Percentiles rank a stretch among this genome's conserved stretches.
Conservation (phyloP, 2,888 invertebrate genomes). For the Rhaphigaster nebulosa region DNA sequence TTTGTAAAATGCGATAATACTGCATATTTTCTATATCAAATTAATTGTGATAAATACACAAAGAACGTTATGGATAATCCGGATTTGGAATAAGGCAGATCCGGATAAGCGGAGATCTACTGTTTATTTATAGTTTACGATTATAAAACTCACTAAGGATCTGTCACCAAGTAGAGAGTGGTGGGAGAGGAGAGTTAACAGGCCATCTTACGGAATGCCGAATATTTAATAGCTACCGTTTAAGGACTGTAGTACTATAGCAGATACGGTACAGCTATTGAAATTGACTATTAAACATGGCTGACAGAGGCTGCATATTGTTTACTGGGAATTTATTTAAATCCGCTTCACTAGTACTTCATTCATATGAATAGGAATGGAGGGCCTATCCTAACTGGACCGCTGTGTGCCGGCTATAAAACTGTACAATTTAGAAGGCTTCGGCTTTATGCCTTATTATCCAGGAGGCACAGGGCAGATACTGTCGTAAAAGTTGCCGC, state of each 20-base stretch:
- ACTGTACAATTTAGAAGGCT: slow-evolving; percentile 15
- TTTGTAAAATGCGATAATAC: too few relatives aligned
- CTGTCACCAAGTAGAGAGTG: not conserved
- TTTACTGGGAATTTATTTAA: slow-evolving; percentile 47
- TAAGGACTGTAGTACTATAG: not conserved
- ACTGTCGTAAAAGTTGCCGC: slow-evolving; percentile 25
- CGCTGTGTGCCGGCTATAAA: slow-evolving; percentile 3
- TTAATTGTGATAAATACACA: too few relatives aligned
- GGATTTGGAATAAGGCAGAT: too few relatives aligned
- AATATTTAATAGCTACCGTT: slow-evolving; percentile 6
- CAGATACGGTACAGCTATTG: not conserved
- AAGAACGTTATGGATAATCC: too few relatives aligned
- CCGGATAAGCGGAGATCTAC: too few relatives aligned
- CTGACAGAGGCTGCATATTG: not conserved
- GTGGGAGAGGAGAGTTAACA: not conserved
- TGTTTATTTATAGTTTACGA: not conserved
- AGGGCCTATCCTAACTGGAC: slow-evolving; percentile 43
- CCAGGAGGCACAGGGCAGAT: slow-evolving; percentile 13
- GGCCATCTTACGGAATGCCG: not conserved
- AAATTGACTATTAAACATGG: slow-evolving; percentile 1
- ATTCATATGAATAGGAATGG: slow-evolving; percentile 43
- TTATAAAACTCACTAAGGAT: not conserved
- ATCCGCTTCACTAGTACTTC: slow-evolving; percentile 23
- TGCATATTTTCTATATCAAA: too few relatives aligned
- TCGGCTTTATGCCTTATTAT: slow-evolving; percentile 35